Evolutionary conservation across 1,140 invertebrate genomes (phyloP).

Genomic region (Magallana angulata): DNA sequence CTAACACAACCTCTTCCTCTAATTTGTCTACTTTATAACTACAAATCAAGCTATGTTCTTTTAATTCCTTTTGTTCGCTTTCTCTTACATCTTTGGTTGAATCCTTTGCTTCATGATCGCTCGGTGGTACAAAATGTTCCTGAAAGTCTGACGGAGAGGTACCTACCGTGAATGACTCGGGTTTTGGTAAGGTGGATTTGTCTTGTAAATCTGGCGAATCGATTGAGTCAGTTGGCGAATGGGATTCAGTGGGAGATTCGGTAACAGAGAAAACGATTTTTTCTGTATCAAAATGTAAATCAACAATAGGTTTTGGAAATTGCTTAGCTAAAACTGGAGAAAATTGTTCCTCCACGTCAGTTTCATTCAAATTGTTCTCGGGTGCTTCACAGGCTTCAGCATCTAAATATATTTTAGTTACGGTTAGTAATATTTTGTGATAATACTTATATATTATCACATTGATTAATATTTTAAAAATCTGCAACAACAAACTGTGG

Average conservation of each 20-base stretch:
- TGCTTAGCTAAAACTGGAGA: conserved; percentile 66
- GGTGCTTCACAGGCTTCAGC: conserved; percentile 68
- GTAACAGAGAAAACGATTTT: conserved; percentile 63
- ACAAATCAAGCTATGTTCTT: conserved; percentile 34
- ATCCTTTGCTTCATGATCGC: conserved; percentile 15
- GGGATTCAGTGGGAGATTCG: conserved; percentile 67
- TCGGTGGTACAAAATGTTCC: conserved; percentile 22
- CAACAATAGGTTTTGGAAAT: conserved; percentile 55
- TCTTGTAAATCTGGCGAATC: conserved; percentile 56
- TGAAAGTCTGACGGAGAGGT: conserved; percentile 69
- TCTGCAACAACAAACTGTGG: too few relatives aligned
- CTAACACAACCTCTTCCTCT: conserved; percentile 11
- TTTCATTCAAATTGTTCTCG: conserved; percentile 72
- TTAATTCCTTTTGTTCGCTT: conserved; percentile 36
- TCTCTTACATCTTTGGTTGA: conserved; percentile 2
- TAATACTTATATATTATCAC: too few relatives aligned
- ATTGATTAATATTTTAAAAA: too few relatives aligned
- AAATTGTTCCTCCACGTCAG: conserved; percentile 75
- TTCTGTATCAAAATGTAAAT: conserved; percentile 62
- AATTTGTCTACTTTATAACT: conserved; percentile 58
- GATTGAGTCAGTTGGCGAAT: conserved; percentile 59
- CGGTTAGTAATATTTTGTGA: conserved; percentile 48
- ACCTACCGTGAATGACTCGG: conserved; percentile 65
- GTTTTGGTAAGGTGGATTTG: conserved; percentile 54
- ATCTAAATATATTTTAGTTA: conserved; percentile 64